phyloP scores from a whole-genome alignment of 2,113 vertebrate genomes.

The Syngnathus floridae region DNA sequence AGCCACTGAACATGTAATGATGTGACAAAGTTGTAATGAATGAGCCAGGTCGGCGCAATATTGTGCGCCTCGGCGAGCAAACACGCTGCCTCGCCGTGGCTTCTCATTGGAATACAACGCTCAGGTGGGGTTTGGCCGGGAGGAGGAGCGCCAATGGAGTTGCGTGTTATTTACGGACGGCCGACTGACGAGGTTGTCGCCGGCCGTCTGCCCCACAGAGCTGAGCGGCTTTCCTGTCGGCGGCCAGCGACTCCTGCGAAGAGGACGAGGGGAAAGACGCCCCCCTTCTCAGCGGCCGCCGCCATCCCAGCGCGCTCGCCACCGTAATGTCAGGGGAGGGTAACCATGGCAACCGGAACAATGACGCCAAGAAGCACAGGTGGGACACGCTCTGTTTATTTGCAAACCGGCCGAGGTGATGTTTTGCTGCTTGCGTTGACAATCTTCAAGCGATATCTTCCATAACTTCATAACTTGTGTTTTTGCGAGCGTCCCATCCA shows the following conservation, averaged over 20 bases:
- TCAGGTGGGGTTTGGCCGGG: constrained; percentile 76
- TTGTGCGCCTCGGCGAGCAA: too few relatives aligned
- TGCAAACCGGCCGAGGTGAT: not conserved
- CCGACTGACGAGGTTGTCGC: constrained; percentile 34
- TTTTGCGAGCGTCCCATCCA: constrained; percentile 30
- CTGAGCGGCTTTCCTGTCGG: constrained; percentile 83
- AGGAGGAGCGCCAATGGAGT: constrained; percentile 30
- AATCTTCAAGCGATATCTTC: constrained; percentile 3
- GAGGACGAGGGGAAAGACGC: constrained; percentile 67
- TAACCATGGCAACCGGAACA: constrained; percentile 79
- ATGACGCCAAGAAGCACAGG: constrained; percentile 92
- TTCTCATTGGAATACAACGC: constrained; percentile 75
- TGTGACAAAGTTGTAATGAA: not conserved
- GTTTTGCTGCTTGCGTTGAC: not conserved
- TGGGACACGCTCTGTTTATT: constrained; percentile 65
- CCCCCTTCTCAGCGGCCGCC: constrained; percentile 54
- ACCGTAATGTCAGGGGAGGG: constrained; percentile 79
- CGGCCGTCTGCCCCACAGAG: constrained; percentile 65
- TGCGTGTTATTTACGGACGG: constrained; percentile 49
- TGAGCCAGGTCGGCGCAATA: too few relatives aligned
- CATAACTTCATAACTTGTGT: constrained; percentile 31
- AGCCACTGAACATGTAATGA: not conserved
- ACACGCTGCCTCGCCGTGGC: constrained; percentile 40
- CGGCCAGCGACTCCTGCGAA: constrained; percentile 69
- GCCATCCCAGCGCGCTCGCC: constrained; percentile 51